These are phyloP conservation scores for Yasuhikotakia modesta DNA, from an alignment of 2,797 vertebrate species.

Conservation along the genomic window DNA sequence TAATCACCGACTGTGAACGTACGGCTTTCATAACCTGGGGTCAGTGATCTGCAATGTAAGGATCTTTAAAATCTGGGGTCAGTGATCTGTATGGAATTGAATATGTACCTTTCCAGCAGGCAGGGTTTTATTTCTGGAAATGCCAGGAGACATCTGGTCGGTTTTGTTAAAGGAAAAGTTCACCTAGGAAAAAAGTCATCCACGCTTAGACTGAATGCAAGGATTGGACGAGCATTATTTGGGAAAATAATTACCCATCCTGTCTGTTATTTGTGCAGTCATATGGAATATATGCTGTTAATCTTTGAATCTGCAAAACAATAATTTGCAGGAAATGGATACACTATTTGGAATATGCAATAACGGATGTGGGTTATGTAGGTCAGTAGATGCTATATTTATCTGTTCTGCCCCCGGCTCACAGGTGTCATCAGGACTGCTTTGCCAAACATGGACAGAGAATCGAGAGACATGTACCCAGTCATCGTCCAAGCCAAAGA, in stretches of 20 bases:
- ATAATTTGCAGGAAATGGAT: not conserved
- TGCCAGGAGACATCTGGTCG: not conserved
- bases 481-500: slow-evolving; percentile 96
- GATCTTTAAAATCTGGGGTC: slow-evolving; percentile 19
- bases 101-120: not conserved
- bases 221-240: no score
- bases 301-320: not conserved
- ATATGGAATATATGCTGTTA: not conserved
- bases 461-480: slow-evolving; percentile 87
- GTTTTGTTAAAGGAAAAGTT: not conserved
- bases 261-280: no score
- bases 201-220: no score
- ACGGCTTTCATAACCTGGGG: slow-evolving; percentile 6
- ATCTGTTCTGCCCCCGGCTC: not conserved
- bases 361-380: slow-evolving; percentile 11
- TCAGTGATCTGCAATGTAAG: slow-evolving; percentile 11
- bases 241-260: no score
- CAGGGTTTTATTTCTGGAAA: slow-evolving; percentile 16
- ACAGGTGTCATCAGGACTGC: slow-evolving; percentile 90
- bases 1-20: not conserved
- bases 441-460: slow-evolving; percentile 90
- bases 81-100: slow-evolving; percentile 2
- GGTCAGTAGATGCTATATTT: slow-evolving; percentile 17
- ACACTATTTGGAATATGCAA: not conserved
- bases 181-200: not conserved